A percentile compares a stretch with the other conserved stretches of the same genome.
These are phyloP conservation scores for Chrysogorgia sp. DNA, from an alignment of 92 coral and sea anemone genomes.

Conservation along the genomic window DNA sequence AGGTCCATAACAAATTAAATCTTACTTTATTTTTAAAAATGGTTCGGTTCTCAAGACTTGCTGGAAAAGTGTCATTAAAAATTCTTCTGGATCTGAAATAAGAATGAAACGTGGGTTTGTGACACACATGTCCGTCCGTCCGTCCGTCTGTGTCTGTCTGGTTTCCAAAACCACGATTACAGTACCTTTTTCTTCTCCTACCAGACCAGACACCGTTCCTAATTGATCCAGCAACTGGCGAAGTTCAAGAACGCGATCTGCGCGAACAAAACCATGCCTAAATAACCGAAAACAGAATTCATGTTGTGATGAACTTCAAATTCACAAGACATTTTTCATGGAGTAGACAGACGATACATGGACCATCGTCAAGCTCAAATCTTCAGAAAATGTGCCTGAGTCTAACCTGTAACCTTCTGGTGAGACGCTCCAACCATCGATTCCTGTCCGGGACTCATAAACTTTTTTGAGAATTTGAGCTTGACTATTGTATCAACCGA, in stretches of 20 bases:
- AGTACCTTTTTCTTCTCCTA: constrained; percentile 93
- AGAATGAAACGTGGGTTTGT: not conserved
- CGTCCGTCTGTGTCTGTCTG: not conserved
- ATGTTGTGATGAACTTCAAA: no score
- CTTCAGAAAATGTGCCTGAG: no score
- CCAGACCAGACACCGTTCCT: constrained; percentile 86
- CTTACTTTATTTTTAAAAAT: constrained; percentile 84
- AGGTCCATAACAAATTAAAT: no score
- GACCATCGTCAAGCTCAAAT: no score
- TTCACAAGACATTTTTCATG: no score
- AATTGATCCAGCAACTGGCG: constrained; percentile 76
- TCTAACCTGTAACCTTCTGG: no score
- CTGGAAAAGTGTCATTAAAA: constrained; percentile 80
- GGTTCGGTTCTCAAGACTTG: constrained; percentile 94
- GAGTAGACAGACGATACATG: no score
- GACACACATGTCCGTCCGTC: constrained; percentile 5
- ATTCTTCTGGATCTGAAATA: constrained; percentile 89
- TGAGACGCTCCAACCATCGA: no score
- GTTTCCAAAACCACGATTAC: not conserved
- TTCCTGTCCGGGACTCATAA: no score
- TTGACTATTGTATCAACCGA: no score
- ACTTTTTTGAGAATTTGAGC: no score
- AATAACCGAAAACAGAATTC: not conserved
- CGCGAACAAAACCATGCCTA: constrained; percentile 90
- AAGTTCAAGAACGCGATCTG: constrained; percentile 78